Conservation (phyloP, 2,888 invertebrate genomes). For the Platerodrilus igneus region DNA sequence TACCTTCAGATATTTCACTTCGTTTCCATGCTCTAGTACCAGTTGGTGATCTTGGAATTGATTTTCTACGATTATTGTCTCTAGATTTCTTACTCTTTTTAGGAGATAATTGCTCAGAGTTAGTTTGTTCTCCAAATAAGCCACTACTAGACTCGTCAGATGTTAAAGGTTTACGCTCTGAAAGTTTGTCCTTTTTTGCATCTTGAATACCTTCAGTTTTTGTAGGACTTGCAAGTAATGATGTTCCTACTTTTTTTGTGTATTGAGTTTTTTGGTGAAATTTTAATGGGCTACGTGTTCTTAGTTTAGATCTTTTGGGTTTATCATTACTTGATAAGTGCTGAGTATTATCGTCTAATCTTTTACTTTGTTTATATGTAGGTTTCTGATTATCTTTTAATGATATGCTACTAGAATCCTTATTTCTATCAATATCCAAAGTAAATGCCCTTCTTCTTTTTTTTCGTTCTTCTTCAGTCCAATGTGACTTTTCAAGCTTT, state of each 20-base stretch:
- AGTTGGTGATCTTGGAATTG: slow-evolving; percentile 57
- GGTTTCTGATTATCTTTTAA: slow-evolving; percentile 26
- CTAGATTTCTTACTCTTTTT: slow-evolving; percentile 59
- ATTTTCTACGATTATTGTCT: slow-evolving; percentile 64
- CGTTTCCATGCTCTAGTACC: slow-evolving; percentile 43
- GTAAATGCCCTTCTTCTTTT: slow-evolving; percentile 71
- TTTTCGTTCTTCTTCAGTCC: slow-evolving; percentile 68
- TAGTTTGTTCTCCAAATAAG: slow-evolving; percentile 29
- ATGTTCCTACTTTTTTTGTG: slow-evolving; percentile 34
- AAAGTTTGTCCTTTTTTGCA: slow-evolving; percentile 18
- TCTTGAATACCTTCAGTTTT: slow-evolving; percentile 34
- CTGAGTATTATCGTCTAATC: slow-evolving; percentile 21
- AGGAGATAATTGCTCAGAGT: slow-evolving; percentile 48
- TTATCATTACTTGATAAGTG: slow-evolving; percentile 39
- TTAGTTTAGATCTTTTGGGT: slow-evolving; percentile 41
- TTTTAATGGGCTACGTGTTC: slow-evolving; percentile 46
- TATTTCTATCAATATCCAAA: slow-evolving; percentile 64
- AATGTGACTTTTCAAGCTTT: slow-evolving; percentile 44
- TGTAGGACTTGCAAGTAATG: slow-evolving; percentile 40
- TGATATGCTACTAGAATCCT: slow-evolving; percentile 43
- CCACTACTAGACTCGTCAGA: slow-evolving; percentile 50
- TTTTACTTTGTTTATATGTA: slow-evolving; percentile 18
- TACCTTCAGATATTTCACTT: slow-evolving; percentile 38
- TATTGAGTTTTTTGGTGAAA: slow-evolving; percentile 38
- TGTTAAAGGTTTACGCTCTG: slow-evolving; percentile 32